Conservation (phyloP, 2,113 vertebrate species). For the Grantiella picta region DNA sequence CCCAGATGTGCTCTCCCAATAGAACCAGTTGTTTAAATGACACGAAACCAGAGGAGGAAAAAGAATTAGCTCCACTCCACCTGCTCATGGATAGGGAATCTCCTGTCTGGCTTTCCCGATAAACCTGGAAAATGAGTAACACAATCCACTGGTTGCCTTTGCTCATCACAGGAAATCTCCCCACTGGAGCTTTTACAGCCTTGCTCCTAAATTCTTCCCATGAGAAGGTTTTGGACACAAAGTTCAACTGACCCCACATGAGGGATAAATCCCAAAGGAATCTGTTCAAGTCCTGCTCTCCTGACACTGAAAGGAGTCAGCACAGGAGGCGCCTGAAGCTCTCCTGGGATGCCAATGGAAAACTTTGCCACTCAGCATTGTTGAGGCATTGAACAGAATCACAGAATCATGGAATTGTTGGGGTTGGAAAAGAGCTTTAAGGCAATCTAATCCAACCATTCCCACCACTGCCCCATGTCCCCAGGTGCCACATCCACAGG, state of each 20-base stretch:
- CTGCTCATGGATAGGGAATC: not conserved
- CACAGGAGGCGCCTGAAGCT: not conserved
- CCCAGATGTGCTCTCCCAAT: not conserved
- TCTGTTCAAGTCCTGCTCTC: not conserved
- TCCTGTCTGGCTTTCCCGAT: not conserved
- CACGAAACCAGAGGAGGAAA: accelerated
- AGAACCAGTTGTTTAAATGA: accelerated
- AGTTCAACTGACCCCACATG: accelerated
- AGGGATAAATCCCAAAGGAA: not conserved
- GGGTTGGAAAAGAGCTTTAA: not conserved
- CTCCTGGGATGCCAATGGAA: not conserved
- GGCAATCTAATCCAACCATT: accelerated
- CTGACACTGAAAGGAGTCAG: not conserved
- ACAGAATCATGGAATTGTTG: not conserved
- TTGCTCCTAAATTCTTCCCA: not conserved
- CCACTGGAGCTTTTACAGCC: not conserved
- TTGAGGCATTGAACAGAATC: not conserved
- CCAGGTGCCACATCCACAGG: not conserved
- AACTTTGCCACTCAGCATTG: accelerated
- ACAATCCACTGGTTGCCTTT: not conserved
- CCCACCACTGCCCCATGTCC: not conserved
- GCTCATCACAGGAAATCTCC: not conserved
- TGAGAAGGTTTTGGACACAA: not conserved
- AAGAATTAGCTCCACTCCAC: not conserved
- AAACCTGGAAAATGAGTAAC: not conserved